Evolutionary conservation across 1,140 invertebrate species (phyloP), one percentile per base, ranked within the genome.

Genomic region (Patella vulgata): DNA sequence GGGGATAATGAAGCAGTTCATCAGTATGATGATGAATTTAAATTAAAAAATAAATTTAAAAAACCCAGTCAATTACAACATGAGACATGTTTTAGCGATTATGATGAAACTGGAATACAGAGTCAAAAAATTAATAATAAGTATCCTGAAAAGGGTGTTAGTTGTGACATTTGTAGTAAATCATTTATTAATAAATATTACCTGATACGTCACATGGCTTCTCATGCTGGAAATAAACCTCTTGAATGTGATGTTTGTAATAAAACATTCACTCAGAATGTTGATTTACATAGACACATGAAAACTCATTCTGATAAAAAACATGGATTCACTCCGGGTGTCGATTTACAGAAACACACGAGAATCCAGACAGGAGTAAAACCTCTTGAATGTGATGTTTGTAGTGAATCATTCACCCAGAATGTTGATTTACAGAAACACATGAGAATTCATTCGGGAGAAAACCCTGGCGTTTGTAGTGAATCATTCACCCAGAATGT

Each of bases 311-410:
- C 66, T n/a, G 61, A 61, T 39, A 47, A 63, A 21, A 63, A 59
- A 46, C 60, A 68, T 3, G 90, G 92, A 80, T 96, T 96, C 80
- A 93, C 93, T 52, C 87, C 92, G 28, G 93, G 93, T 79, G 93
- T 93, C 74, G 94, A 93, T 80, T 89, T 87, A 86, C 90, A 82
- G 90, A 91, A 87, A 88, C 91, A 78, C 87, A 85, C 91, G 68
- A 89, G 9, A 9, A 97, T 95, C 0, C 78, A 80, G 59, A 98
- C 74, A 84, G 95, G 95, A 6, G 95, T 98, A 82, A 95, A 96
- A 78, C 31, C 59, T 1, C 54, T 48, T 19, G 31, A 51, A 44
- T 71, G 69, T 53, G 33, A 56, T 25, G 48, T 63, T 28, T 78
- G 77, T 77, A 93, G 68, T 14, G 70, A 74, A 50, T 48, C 25